A percentile compares a stretch with the other conserved stretches of the same genome.
phyloP scores from a whole-genome alignment of 2,113 vertebrate genomes.

The Ifrita kowaldi region DNA sequence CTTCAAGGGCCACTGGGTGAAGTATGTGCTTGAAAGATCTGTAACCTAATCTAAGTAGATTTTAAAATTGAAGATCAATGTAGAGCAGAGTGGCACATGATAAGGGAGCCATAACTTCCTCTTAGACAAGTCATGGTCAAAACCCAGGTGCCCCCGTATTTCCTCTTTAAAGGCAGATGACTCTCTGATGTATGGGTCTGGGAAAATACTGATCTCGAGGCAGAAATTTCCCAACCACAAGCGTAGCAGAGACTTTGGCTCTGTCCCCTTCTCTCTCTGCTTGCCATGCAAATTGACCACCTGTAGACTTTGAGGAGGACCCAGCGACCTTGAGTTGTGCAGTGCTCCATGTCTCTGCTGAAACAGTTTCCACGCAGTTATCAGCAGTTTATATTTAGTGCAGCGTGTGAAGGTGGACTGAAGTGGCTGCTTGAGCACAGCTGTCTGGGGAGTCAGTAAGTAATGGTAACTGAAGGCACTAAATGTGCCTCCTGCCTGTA shows the following conservation, averaged over 20 bases:
- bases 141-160: neutral
- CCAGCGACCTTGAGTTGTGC: neutral
- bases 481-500: neutral
- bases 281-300: neutral
- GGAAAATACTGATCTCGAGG: neutral
- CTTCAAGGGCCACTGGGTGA: neutral
- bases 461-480: neutral
- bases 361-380: neutral
- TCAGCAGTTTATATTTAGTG: constrained; percentile 28
- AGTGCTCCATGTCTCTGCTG: neutral
- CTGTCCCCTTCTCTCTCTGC: neutral
- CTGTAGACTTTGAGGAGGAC: neutral
- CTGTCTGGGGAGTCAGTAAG: neutral
- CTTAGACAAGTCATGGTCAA: neutral
- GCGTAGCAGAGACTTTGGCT: neutral
- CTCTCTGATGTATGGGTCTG: neutral
- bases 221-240: neutral
- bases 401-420: neutral
- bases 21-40: neutral
- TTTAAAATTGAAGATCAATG: neutral
- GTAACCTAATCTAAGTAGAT: neutral
- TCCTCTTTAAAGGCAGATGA: neutral
- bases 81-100: neutral
- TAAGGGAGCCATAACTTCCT: neutral
- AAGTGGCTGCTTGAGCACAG: neutral